Conservation (phyloP, 2,888 invertebrate species). For the Clusia tigrina region DNA sequence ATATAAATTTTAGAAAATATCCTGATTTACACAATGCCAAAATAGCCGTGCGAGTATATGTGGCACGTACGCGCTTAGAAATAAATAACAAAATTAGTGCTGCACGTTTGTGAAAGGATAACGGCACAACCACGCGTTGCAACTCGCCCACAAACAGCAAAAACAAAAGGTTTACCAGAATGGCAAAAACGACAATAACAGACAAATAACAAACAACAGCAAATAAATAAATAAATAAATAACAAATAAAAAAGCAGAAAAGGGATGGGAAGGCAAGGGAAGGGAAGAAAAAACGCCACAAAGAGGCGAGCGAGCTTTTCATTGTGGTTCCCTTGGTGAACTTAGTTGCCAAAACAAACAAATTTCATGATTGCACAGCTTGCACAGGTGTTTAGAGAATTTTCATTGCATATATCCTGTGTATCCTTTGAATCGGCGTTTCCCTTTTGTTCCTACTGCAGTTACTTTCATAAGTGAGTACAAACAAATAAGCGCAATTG, state of each 20-base stretch:
- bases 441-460: too few species aligned
- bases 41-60: too few species aligned
- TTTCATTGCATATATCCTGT: not conserved
- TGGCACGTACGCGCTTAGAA: not conserved
- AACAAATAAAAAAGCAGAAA: too few species aligned
- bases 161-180: not conserved
- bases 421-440: too few species aligned
- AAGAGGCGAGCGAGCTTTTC: slow-evolving; percentile 30
- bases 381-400: not conserved
- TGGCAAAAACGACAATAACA: not conserved
- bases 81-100: not conserved
- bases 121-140: not conserved
- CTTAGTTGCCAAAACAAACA: slow-evolving; percentile 40
- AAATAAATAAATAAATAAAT: not conserved
- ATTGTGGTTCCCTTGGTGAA: slow-evolving; percentile 41
- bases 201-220: not conserved
- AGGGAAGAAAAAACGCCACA: too few species aligned
- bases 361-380: slow-evolving; percentile 4
- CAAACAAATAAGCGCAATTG: not conserved
- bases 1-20: not conserved
- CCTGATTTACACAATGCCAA: too few species aligned
- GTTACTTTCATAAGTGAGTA: too few species aligned
- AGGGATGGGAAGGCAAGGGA: too few species aligned
- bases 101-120: not conserved
- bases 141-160: not conserved